Evolutionary conservation across 2,888 invertebrate genomes (phyloP), one percentile per base, ranked within the genome.

Genomic region (Apodemia duryi): DNA sequence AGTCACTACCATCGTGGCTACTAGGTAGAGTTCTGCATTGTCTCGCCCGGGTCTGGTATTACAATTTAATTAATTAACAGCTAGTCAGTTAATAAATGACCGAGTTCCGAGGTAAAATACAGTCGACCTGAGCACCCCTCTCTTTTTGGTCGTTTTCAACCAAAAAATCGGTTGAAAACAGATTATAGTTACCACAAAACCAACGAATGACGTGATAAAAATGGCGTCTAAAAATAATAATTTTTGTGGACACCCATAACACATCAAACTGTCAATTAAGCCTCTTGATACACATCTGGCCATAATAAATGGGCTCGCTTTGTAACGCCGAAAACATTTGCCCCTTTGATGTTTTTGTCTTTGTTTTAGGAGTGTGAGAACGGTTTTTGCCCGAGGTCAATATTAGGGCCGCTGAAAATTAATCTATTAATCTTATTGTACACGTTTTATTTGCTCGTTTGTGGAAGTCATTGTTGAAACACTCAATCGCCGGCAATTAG

Each of bases 191-290:
- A 46, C 46, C 6, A 21, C 21, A 49, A 49, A 13, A 51, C 21
- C 2, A 51, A 51, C 6, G 51, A 51, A 7, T n/a, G 13, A 51
- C 51, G 51, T n/a, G 51, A 7, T 21, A 51, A 21, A 51, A 51
- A 38, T n/a, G 32, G 13, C 6, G 32, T 60, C 60, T n/a, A 35
- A 60, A 60, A 32, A 28, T 54, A 54, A 54, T 32, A 13, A 60
- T n/a, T 60, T 35, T 60, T 32, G 60, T 60, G 60, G 35, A 60
- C 60, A 60, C 60, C 60, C 32, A n/a, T 60, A 6, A 2, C 60
- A 35, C 60, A 60, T 60, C 60, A 60, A 35, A n/a, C 60, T 60
- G 60, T 60, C 60, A 60, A 60, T 60, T 60, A 60, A n/a, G 60
- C 60, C 60, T 32, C 60, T 35, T 11, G 60, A 60, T 60, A 60